A percentile compares a stretch with the other conserved stretches of the same genome.
phyloP scores from a whole-genome alignment of 2,797 vertebrate genomes.

The Danio albolineatus region DNA sequence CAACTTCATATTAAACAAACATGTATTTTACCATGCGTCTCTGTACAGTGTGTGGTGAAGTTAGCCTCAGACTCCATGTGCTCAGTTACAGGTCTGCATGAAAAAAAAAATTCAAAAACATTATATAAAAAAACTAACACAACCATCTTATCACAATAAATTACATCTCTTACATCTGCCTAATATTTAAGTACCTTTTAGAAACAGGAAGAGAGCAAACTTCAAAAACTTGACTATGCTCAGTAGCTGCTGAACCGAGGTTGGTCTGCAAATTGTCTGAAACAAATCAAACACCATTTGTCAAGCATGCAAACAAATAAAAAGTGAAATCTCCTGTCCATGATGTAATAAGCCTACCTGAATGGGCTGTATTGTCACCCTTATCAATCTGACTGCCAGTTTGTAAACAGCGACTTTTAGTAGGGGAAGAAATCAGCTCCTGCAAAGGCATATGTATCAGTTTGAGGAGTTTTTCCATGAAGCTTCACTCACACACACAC shows the following conservation, averaged over 20 bases:
- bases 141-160: neutral
- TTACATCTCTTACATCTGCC: neutral
- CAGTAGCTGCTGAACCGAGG: slow-evolving; percentile 61
- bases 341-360: slow-evolving; percentile 59
- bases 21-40: slow-evolving; percentile 77
- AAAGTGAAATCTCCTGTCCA: neutral
- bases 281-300: slow-evolving; percentile 16
- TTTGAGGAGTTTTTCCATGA: neutral
- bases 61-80: slow-evolving; percentile 73
- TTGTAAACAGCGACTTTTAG: slow-evolving; percentile 73
- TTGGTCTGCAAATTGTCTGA: slow-evolving; percentile 59
- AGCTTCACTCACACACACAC: neutral
- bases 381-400: slow-evolving; percentile 73
- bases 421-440: slow-evolving; percentile 82
- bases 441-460: slow-evolving; percentile 61
- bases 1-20: neutral
- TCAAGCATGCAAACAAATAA: slow-evolving; percentile 2
- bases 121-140: neutral
- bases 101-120: neutral
- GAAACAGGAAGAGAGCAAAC: slow-evolving; percentile 59
- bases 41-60: slow-evolving; percentile 70
- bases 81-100: slow-evolving; percentile 65
- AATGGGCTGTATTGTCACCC: slow-evolving; percentile 61
- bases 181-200: slow-evolving; percentile 66
- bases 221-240: slow-evolving; percentile 76